Percentiles rank a stretch among this genome's conserved stretches.
Conservation (phyloP, 2,888 invertebrate species). For the Ectemnius continuus region DNA sequence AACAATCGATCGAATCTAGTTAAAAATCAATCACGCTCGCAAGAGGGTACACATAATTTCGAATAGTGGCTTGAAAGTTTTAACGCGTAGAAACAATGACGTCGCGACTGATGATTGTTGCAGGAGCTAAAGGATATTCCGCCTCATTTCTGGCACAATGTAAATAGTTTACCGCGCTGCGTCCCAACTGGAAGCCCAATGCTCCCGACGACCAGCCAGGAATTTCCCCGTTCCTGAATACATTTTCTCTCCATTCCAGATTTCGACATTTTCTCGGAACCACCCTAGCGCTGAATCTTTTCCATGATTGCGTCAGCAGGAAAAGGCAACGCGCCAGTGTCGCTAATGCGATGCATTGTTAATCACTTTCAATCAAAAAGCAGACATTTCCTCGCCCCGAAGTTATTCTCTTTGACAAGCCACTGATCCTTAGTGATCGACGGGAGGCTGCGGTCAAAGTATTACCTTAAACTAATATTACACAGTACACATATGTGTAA, state of each 20-base stretch:
- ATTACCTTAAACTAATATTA: no score
- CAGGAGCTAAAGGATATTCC: conserved; percentile 50
- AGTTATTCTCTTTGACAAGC: no score
- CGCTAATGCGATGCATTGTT: not conserved
- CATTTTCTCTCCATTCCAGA: conserved; percentile 48
- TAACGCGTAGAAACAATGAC: conserved; percentile 3
- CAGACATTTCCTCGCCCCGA: no score
- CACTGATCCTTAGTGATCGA: no score
- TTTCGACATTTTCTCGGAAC: not conserved
- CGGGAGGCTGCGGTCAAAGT: no score
- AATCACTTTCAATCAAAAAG: no score
- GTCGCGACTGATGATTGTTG: conserved; percentile 18
- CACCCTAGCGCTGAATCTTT: not conserved
- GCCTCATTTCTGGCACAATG: conserved; percentile 23
- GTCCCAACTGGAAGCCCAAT: not conserved
- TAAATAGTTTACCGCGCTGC: conserved; percentile 58
- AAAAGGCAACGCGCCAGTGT: not conserved
- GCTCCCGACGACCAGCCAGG: conserved; percentile 35
- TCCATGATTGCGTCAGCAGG: not conserved
- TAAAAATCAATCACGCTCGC: conserved; percentile 21
- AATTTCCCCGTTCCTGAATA: conserved; percentile 66
- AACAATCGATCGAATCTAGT: conserved; percentile 20
- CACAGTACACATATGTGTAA: no score
- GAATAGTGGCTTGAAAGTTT: conserved; percentile 30
- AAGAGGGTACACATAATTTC: conserved; percentile 2